phyloP scores from a whole-genome alignment of 2,888 invertebrate genomes.

The Homarus gammarus region DNA sequence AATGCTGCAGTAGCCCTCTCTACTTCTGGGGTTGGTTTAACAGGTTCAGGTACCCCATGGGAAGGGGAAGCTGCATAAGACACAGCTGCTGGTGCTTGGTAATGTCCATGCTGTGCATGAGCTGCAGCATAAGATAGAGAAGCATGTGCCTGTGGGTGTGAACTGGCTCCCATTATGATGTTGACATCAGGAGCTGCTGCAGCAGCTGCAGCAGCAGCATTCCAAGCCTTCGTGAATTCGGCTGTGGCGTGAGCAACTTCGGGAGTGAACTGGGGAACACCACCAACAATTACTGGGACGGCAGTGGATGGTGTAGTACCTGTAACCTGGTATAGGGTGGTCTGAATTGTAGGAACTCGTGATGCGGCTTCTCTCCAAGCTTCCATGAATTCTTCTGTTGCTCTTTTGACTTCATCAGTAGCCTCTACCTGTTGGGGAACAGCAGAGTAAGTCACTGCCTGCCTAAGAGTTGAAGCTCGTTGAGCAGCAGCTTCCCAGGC shows the following conservation, averaged over 20 bases:
- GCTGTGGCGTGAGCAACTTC: constrained; percentile 40
- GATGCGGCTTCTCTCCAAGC: constrained; percentile 53
- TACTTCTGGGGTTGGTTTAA: too few relatives aligned
- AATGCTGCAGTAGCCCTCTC: too few relatives aligned
- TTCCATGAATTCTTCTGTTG: constrained; percentile 36
- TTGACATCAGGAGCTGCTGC: constrained; percentile 47
- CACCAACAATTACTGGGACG: constrained; percentile 25
- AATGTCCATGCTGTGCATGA: not conserved
- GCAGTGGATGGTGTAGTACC: constrained; percentile 28
- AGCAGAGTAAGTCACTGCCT: constrained; percentile 34
- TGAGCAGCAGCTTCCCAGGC: constrained; percentile 54
- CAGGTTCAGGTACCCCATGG: too few relatives aligned
- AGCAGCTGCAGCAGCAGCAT: constrained; percentile 47
- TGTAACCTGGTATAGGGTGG: constrained; percentile 48
- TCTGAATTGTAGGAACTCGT: constrained; percentile 48
- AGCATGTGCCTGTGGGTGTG: not conserved
- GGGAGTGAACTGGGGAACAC: constrained; percentile 57
- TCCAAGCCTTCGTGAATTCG: constrained; percentile 52
- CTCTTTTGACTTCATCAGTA: constrained; percentile 55
- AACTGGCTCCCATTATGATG: constrained; percentile 44
- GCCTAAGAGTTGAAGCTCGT: constrained; percentile 46
- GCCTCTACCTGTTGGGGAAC: constrained; percentile 28
- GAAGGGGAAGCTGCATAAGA: too few relatives aligned
- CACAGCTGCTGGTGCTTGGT: not conserved
- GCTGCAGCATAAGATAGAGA: not conserved